A percentile compares a stretch with the other conserved stretches of the same genome.
phyloP scores from a whole-genome alignment of 2,888 invertebrate genomes.

The Melipona bicolor region DNA sequence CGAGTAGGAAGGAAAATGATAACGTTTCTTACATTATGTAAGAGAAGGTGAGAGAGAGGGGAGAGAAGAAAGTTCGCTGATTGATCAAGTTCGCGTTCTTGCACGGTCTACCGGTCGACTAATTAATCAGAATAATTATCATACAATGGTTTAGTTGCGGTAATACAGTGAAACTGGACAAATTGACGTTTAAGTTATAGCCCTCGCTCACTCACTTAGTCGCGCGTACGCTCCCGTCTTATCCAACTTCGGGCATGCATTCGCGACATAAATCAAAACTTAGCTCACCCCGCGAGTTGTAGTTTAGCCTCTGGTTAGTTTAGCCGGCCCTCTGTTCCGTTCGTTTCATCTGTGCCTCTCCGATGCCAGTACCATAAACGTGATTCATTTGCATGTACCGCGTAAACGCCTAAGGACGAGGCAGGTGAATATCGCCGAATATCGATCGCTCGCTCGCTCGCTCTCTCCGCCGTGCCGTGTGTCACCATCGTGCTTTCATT shows the following conservation, averaged over 20 bases:
- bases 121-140: neutral
- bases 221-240: conserved; percentile 70
- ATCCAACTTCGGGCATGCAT: conserved; percentile 76
- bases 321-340: conserved; percentile 66
- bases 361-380: conserved; percentile 41
- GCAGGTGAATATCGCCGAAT: conserved; percentile 23
- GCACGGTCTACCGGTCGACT: neutral
- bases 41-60: too few relatives aligned
- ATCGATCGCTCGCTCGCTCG: neutral
- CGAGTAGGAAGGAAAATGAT: too few relatives aligned
- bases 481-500: conserved; percentile 4
- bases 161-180: neutral
- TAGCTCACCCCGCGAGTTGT: conserved; percentile 69
- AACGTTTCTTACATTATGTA: too few relatives aligned
- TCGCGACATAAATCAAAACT: conserved; percentile 81
- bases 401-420: neutral
- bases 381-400: neutral
- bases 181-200: conserved; percentile 1
- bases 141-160: neutral
- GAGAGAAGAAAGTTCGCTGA: neutral
- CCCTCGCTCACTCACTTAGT: neutral
- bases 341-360: conserved; percentile 37
- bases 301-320: conserved; percentile 63
- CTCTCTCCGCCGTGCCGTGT: neutral
- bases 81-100: neutral